Percentiles rank a stretch among this genome's conserved stretches.
These are phyloP conservation scores for Euplexia lucipara DNA, from an alignment of 2,888 invertebrate genomes.

Conservation along the genomic window DNA sequence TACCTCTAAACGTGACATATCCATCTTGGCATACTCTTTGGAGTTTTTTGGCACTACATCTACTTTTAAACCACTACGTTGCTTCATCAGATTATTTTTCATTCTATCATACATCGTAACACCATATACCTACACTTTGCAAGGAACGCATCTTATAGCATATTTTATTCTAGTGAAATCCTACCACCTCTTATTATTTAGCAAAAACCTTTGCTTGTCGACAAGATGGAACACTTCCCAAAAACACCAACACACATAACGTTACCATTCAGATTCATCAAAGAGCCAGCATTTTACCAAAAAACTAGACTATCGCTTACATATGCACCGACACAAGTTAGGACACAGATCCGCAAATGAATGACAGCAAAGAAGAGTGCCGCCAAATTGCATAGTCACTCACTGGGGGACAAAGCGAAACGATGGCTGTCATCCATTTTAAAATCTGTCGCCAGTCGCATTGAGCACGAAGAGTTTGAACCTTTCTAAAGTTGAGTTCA, in stretches of 20 bases:
- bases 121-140: no score
- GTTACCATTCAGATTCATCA: conserved; percentile 3
- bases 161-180: no score
- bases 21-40: no score
- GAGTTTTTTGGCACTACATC: no score
- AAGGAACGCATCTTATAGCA: no score
- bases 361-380: conserved; percentile 70
- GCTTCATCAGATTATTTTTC: no score
- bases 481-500: background rate
- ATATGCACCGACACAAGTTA: conserved; percentile 55
- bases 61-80: no score
- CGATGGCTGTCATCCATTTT: conserved; percentile 88
- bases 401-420: conserved; percentile 81
- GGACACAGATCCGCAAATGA: conserved; percentile 67
- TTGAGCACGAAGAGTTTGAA: conserved; percentile 29
- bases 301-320: conserved; percentile 33
- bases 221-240: no score
- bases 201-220: no score
- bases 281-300: conserved; percentile 5
- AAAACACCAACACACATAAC: background rate
- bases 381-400: conserved; percentile 86
- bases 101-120: no score
- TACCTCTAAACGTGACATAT: no score
- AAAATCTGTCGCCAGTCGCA: conserved; percentile 78
- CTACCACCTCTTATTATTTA: no score